phyloP scores from a whole-genome alignment of 2,888 invertebrate genomes.

The Gymnocheta viridis region DNA sequence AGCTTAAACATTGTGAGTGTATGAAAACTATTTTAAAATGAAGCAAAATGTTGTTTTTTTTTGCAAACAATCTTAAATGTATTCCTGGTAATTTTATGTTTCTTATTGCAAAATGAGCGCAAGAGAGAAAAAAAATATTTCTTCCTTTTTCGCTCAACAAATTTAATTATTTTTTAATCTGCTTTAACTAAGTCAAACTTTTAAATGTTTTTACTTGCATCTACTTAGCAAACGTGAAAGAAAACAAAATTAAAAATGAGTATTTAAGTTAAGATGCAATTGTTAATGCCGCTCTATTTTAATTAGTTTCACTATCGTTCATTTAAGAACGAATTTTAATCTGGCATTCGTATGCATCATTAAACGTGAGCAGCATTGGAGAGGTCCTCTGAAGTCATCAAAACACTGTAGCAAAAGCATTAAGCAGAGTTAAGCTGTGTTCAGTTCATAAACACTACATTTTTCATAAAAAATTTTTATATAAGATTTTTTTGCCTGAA shows the following conservation, averaged over 20 bases:
- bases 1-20: not conserved
- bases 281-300: not conserved
- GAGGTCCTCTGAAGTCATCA: not conserved
- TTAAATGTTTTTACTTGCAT: not conserved
- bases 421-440: too few species aligned
- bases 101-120: too few species aligned
- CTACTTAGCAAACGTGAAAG: not conserved
- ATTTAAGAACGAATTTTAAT: not conserved
- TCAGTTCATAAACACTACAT: too few species aligned
- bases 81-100: not conserved
- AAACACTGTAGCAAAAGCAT: too few species aligned
- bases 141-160: too few species aligned
- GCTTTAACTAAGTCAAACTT: not conserved
- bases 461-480: too few species aligned
- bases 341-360: not conserved
- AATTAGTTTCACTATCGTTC: not conserved
- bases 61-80: not conserved
- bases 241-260: not conserved
- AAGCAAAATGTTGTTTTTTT: too few species aligned
- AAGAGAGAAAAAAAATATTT: not conserved
- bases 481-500: too few species aligned
- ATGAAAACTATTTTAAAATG: too few species aligned
- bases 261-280: not conserved
- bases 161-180: not conserved
- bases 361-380: too few species aligned